These are phyloP conservation scores for Eilema caniola DNA, from an alignment of 2,888 invertebrate genomes.

Conservation along the genomic window DNA sequence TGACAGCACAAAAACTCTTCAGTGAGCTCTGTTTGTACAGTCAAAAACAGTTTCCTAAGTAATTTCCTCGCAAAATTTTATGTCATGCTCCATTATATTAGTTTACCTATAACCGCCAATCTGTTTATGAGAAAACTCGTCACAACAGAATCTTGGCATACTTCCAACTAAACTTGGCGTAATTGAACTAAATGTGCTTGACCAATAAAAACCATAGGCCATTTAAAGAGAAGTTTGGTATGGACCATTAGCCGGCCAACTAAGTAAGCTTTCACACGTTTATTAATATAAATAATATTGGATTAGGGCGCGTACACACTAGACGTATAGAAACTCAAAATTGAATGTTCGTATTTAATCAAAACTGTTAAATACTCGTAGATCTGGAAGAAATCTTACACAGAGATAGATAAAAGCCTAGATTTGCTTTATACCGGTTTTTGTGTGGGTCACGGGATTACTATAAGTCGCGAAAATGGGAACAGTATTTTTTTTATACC, in stretches of 20 bases:
- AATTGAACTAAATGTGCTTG: slow-evolving; percentile 25
- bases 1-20: too few species aligned
- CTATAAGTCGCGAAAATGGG: neutral
- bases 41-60: neutral
- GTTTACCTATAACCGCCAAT: slow-evolving; percentile 2
- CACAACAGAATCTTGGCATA: slow-evolving; percentile 15
- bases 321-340: neutral
- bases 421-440: neutral
- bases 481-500: too few species aligned
- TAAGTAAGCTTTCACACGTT: slow-evolving; percentile 23
- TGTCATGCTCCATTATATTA: neutral
- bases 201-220: slow-evolving; percentile 18
- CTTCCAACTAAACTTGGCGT: slow-evolving; percentile 9
- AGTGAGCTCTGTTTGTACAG: too few species aligned
- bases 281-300: slow-evolving; percentile 15
- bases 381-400: neutral
- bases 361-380: too few species aligned
- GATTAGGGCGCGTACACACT: neutral
- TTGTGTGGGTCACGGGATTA: neutral
- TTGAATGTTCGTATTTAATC: too few species aligned
- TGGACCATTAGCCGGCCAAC: slow-evolving; percentile 16
- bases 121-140: slow-evolving; percentile 3
- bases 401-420: too few species aligned
- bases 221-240: slow-evolving; percentile 21
- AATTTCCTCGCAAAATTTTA: neutral